phyloP scores from a whole-genome alignment of 1,140 invertebrate genomes.

The Drosophila sulfurigaster region DNA sequence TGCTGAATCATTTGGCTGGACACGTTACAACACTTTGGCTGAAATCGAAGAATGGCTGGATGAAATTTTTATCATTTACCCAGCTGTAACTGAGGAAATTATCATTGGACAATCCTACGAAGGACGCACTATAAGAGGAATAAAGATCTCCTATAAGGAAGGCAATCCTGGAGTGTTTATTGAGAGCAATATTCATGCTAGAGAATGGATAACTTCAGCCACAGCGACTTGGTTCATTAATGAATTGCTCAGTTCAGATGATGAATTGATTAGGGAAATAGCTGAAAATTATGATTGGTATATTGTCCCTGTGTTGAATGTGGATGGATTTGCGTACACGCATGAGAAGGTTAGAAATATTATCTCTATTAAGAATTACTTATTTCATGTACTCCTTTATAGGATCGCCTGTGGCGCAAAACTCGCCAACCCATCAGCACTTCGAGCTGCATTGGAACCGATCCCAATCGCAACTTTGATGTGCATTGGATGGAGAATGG shows the following conservation, averaged over 20 bases:
- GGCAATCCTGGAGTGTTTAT: constrained; percentile 86
- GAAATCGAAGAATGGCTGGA: constrained; percentile 86
- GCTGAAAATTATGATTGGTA: constrained; percentile 87
- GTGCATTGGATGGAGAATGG: constrained; percentile 87
- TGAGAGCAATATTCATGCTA: constrained; percentile 86
- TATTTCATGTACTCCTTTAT: neutral
- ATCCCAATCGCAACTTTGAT: constrained; percentile 90
- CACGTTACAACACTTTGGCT: constrained; percentile 79
- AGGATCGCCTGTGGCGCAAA: constrained; percentile 86
- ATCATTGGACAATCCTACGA: constrained; percentile 86
- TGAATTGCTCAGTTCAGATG: constrained; percentile 82
- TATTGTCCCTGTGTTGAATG: constrained; percentile 89
- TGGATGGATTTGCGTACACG: constrained; percentile 90
- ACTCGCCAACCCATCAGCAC: constrained; percentile 77
- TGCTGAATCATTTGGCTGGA: constrained; percentile 76
- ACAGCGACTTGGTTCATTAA: constrained; percentile 86
- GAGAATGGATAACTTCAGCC: constrained; percentile 87
- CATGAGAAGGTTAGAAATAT: constrained; percentile 73
- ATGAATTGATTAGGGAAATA: constrained; percentile 76
- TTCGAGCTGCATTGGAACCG: constrained; percentile 87
- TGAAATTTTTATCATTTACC: constrained; percentile 79
- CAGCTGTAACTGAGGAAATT: constrained; percentile 53
- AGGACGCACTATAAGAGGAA: constrained; percentile 86
- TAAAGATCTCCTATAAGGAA: constrained; percentile 87
- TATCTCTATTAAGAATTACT: too few relatives aligned